Base-by-base conservation (phyloP, 2,113 vertebrate species). In the Motacilla tschutschensis region DNA sequence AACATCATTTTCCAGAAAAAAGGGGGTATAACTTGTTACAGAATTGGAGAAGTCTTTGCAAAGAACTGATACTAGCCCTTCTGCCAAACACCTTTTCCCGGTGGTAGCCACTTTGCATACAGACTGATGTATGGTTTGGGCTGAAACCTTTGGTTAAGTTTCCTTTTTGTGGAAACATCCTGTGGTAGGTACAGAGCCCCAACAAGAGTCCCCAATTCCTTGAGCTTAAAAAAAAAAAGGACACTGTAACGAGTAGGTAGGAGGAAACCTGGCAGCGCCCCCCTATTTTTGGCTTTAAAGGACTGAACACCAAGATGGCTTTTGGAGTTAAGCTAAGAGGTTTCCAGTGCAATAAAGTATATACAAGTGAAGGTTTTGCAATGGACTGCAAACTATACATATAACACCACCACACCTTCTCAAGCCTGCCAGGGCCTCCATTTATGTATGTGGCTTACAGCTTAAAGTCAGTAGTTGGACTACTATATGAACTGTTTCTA, bases 381-480 rank as follows among this genome's bases (percentile, higher is more conserved):
- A 98, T 97, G 97, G 97, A 98, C 97, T 98, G 97, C 97, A 97
- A 97, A 97, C 95, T 96, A 97, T 96, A 96, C 97, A 96, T 96
- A 95, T 94, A 96, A 97, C 96, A 96, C 96, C 97, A 97, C 91
- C 96, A 97, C 97, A 97, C 97, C 97, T 98, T 95, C 97, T 98
- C 97, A 97, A 97, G 97, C 97, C 97, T 97, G 97, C 97, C 98
- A 97, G 97, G 98, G 97, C 97, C 96, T 98, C 97, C 97, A 97
- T 97, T 97, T 98, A 97, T 98, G 96, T 98, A 82, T 98, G 97
- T 97, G 98, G 98, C 98, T 97, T 98, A 96, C 97, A 98, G 95
- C 97, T 97, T 97, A 98, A 96, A 98, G 97, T 97, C 97, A 97
- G 98, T 98, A 98, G 97, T 98, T 98, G 98, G 98, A 99, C 99